Conservation (phyloP, 2,797 vertebrate genomes). For the Heteromormyrus szaboi region DNA sequence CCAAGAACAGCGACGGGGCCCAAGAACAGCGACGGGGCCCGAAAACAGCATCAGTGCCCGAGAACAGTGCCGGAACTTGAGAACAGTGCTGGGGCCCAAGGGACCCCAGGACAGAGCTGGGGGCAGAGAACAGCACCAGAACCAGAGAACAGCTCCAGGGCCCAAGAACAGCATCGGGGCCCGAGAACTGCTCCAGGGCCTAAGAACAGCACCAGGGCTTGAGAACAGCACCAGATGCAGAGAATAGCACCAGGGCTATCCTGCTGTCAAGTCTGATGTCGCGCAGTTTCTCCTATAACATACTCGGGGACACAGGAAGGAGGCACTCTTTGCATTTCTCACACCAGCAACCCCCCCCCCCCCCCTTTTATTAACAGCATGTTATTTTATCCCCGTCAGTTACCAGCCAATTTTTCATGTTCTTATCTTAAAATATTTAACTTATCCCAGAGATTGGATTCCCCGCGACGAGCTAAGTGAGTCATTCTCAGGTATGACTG, state of each 20-base stretch:
- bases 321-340: not conserved
- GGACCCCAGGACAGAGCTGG: not conserved
- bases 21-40: not conserved
- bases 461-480: not conserved
- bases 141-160: not conserved
- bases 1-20: not conserved
- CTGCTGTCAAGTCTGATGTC: not conserved
- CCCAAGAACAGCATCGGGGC: not conserved
- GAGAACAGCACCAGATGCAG: not conserved
- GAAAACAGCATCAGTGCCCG: not conserved
- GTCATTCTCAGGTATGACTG: not conserved
- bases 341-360: not conserved
- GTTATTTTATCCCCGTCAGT: not conserved
- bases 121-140: not conserved
- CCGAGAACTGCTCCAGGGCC: not conserved
- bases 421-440: not conserved
- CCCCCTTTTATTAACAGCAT: not conserved
- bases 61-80: not conserved
- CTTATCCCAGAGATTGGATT: not conserved
- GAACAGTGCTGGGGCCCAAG: not conserved
- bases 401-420: not conserved
- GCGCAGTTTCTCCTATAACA: not conserved
- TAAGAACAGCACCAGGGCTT: not conserved
- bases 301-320: not conserved
- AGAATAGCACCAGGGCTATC: not conserved